phyloP scores from a whole-genome alignment of 2,113 vertebrate genomes.

The Leptocoma aspasia region DNA sequence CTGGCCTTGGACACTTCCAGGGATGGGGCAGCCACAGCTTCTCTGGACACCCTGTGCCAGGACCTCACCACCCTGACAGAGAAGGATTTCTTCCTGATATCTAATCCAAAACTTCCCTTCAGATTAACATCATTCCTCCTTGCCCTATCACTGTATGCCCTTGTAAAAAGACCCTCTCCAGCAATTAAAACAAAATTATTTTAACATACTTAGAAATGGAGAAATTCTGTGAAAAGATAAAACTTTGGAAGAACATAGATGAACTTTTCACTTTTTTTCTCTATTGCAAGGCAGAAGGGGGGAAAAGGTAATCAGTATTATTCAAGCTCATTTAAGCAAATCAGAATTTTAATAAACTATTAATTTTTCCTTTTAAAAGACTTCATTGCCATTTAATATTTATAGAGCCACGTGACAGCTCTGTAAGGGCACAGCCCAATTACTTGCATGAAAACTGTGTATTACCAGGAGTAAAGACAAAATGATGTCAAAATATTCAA shows the following conservation, averaged over 20 bases:
- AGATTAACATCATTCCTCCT: neutral
- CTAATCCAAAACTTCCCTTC: neutral
- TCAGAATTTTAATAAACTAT: neutral
- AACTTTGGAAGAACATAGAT: neutral
- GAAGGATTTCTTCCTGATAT: neutral
- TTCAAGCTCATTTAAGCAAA: neutral
- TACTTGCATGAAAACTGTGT: neutral
- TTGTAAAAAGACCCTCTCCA: neutral
- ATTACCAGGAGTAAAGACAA: neutral
- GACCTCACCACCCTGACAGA: fast-evolving
- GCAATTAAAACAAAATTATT: neutral
- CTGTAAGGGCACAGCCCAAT: neutral
- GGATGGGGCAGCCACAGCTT: neutral
- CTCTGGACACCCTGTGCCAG: neutral
- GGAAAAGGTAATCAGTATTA: neutral
- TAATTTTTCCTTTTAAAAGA: neutral
- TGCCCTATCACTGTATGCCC: too few species aligned
- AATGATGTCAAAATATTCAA: neutral
- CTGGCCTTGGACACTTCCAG: neutral
- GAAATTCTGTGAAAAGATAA: neutral
- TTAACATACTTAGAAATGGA: neutral
- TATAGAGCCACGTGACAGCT: neutral
- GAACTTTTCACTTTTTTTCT: neutral
- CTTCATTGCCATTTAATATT: neutral
- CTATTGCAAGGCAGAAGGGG: neutral